Evolutionary conservation across 1,140 invertebrate genomes (phyloP).

Genomic region (Tetramorium simillimum): DNA sequence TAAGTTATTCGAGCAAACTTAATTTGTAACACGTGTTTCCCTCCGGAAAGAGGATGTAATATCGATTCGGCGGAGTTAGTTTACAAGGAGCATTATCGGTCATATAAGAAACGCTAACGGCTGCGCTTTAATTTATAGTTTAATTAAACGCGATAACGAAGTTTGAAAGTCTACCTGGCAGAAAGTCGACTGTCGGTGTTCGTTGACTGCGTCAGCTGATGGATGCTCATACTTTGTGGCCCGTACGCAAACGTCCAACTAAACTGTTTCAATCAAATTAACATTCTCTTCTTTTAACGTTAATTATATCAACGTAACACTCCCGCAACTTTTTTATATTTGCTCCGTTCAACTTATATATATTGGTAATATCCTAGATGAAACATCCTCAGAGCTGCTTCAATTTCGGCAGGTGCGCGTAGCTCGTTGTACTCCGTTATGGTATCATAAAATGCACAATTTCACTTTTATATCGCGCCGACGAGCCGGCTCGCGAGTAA

Average conservation of each 20-base stretch:
- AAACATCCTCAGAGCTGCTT: not conserved
- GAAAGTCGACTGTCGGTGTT: constrained; percentile 20
- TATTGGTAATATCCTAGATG: not conserved
- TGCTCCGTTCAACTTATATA: not conserved
- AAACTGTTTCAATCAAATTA: constrained; percentile 52
- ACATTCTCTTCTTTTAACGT: constrained; percentile 47
- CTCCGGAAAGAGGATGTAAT: constrained; percentile 12
- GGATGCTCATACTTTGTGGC: constrained; percentile 39
- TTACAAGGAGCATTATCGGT: constrained; percentile 42
- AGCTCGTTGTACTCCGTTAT: not conserved
- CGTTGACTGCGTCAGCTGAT: constrained; percentile 40
- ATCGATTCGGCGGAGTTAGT: constrained; percentile 38
- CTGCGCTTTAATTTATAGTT: constrained; percentile 57
- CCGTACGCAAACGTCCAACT: constrained; percentile 13
- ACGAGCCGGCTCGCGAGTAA: not conserved
- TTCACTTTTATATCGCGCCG: constrained; percentile 45
- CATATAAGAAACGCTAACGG: constrained; percentile 55
- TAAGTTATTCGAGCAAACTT: not conserved
- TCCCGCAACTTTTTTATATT: constrained; percentile 35
- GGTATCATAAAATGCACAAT: constrained; percentile 33
- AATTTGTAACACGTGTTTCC: constrained; percentile 11
- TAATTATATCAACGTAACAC: constrained; percentile 18
- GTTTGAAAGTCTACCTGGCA: constrained; percentile 46
- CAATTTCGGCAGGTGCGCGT: constrained; percentile 1
- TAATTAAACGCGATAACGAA: constrained; percentile 60